Base-by-base conservation (phyloP, 2,797 vertebrate genomes). In the Eulemur mongoz region DNA sequence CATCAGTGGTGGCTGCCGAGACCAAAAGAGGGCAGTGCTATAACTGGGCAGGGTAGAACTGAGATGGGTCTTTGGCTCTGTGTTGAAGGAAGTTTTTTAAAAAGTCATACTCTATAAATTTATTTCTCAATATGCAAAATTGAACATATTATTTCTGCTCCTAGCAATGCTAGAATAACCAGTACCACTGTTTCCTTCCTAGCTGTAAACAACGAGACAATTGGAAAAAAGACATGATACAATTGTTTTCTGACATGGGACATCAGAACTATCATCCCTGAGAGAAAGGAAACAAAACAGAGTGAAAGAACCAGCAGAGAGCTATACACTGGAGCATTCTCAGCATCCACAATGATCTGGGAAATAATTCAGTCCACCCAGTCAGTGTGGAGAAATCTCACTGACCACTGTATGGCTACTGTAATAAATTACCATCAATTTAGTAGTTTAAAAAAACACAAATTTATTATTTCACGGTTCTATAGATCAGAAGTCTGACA, bases 101-200 rank as follows among this genome's bases (percentile, higher is more conserved):
- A 59, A 61, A 38, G 15, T 63, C 52, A 72, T 32, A 8, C 61
- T 82, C 0, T 50, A 3, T 80, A 50, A 8, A 23, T 80, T 81
- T 78, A 8, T 80, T 94, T 94, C 92, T 85, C 61, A 61, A 7
- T 78, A 57, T 81, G 83, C 27, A 93, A 48, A 94, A 59, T 8
- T 76, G 50, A 32, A 61, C 45, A 18, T 40, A 50, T 85, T 65
- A 52, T 12, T 93, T 83, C 52, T 91, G 38, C 38, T 70, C 81
- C 63, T 50, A 48, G n/a, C 35, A 45, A 35, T 72, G 38, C 43
- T 54, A 27, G 57, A 86, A 93, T 61, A 85, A 85, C 27, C 25
- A 50, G n/a, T 22, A 22, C 38, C 48, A 35, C 43, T 81, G 52
- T 48, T 88, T 94, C 40, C 43, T 86, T 67, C 40, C 48, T 50